Base-by-base conservation (phyloP, 2,888 invertebrate genomes). In the Drosophila nr. fundita region DNA sequence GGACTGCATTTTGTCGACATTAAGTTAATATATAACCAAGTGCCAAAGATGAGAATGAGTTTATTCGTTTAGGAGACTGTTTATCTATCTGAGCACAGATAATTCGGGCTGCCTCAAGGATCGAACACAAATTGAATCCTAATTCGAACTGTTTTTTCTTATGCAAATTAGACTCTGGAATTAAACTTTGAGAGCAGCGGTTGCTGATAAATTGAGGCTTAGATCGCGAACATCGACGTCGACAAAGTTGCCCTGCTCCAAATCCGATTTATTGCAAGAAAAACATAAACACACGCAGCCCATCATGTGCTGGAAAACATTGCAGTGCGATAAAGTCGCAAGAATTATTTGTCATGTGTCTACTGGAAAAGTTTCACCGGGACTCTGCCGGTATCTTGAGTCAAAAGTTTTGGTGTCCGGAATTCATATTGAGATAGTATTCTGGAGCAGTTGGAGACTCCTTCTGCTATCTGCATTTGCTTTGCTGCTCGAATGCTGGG, bases 321-420 rank as follows among this genome's bases (percentile, higher is more conserved):
- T 45, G 21, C 48, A 7, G 27, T 32, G 53, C 52, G 70, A 70
- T 75, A 70, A 75, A 75, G 66, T 71, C 40, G 36, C 58, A 63
- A 55, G 8, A 62, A 65, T 58, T 65, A 61, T 71, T 61, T 70
- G 70, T 49, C 68, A 54, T 68, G 45, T 21, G 68, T 40, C 63
- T 55, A 34, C 15, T 42, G 38, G 30, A 54, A 71, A 70, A 70
- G 53, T 71, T 70, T 59, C 32, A 21, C 11, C 27, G 36, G 18
- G 55, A 13, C 15, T 66, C 34, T 40, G 29, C 21, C 30, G 68
- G 27, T 34, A 50, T 36, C 54, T 54, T 2, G 11, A 38, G 36
- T 40, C 29, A 40, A 40, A 68, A 66, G 27, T 67, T 68, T 67
- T 67, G 67, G 40, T 55, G 27, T 21, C 48, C 21, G 32, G 21